Evolutionary conservation across 2,113 vertebrate genomes (phyloP).

Genomic region (Hystrix cristata): DNA sequence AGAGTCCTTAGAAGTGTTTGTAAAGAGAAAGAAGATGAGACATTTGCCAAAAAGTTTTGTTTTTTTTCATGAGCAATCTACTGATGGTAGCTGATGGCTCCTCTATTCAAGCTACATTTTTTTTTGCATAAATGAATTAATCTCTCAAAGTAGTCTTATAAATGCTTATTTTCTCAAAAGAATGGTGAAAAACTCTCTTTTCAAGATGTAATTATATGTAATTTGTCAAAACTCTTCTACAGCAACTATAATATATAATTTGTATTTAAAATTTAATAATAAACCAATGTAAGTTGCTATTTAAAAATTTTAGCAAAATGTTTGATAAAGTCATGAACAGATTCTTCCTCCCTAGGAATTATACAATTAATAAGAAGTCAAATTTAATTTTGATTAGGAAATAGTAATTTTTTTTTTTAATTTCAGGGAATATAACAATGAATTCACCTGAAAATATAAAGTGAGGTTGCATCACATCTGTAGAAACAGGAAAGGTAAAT

Average conservation of each 20-base stretch:
- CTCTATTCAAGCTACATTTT: not conserved
- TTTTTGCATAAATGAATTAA: not conserved
- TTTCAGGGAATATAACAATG: not conserved
- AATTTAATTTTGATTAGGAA: not conserved
- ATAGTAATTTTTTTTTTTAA: not conserved
- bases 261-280: slow-evolving; percentile 8
- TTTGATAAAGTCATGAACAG: not conserved
- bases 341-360: not conserved
- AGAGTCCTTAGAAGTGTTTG: not conserved
- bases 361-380: slow-evolving; percentile 61
- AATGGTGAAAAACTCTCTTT: not conserved
- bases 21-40: not conserved
- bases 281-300: not conserved
- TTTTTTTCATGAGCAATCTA: not conserved
- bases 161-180: not conserved
- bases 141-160: too few relatives aligned
- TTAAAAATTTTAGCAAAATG: not conserved
- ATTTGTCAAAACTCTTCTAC: not conserved
- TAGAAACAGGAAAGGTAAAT: too few relatives aligned
- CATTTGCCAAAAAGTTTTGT: too few relatives aligned
- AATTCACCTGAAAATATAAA: not conserved
- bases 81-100: not conserved
- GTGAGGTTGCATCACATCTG: not conserved
- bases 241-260: not conserved
- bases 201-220: not conserved